These are phyloP conservation scores for Petrolisthes cinctipes DNA, from an alignment of 2,888 invertebrate species.

Conservation along the genomic window DNA sequence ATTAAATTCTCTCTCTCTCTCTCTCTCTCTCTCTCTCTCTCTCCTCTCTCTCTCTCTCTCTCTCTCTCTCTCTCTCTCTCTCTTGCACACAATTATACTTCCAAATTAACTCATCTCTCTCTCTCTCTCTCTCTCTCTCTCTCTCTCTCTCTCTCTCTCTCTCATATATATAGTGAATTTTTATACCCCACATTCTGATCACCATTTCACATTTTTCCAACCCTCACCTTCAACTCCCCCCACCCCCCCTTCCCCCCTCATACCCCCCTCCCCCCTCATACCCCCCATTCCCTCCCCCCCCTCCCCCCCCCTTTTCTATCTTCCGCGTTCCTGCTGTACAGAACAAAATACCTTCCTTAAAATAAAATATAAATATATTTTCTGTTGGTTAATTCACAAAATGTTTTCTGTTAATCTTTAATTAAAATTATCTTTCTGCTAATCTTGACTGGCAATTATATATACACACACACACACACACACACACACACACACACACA, in stretches of 20 bases:
- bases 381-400: background rate
- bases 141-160: background rate
- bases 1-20: background rate
- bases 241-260: background rate
- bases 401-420: background rate
- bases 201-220: too few relatives aligned
- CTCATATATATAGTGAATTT: background rate
- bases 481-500: background rate
- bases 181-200: background rate
- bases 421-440: background rate
- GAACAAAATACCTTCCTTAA: too few relatives aligned
- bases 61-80: background rate
- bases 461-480: background rate
- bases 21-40: background rate
- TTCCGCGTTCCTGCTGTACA: background rate
- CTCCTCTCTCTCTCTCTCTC: background rate
- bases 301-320: background rate
- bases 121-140: background rate
- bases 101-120: background rate
- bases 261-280: background rate
- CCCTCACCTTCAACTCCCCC: background rate
- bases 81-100: background rate
- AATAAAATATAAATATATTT: background rate
- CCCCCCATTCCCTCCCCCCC: background rate
- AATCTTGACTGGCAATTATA: background rate